Evolutionary conservation across 2,797 vertebrate species (phyloP).

Genomic region (Apogon talboti): DNA sequence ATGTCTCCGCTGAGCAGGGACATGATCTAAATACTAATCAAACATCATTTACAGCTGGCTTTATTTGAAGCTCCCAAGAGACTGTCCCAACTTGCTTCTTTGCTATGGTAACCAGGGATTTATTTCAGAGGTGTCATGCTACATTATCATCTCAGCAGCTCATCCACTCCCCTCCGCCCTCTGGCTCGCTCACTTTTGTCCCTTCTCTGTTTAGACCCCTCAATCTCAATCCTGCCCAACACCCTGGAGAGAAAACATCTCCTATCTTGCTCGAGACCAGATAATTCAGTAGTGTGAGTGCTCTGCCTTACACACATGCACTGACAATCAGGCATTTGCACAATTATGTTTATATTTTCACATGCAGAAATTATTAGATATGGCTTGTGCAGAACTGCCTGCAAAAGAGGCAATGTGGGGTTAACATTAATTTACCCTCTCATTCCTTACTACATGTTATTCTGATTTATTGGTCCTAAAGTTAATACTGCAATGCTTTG

Average conservation of each 20-base stretch:
- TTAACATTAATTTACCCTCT: conserved; percentile 1
- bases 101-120: conserved; percentile 98
- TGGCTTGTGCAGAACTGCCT: too few species aligned
- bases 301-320: conserved; percentile 29
- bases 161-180: conserved; percentile 89
- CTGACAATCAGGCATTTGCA: conserved; percentile 22
- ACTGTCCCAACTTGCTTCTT: conserved; percentile 91
- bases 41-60: conserved; percentile 98
- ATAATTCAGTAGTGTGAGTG: conserved; percentile 59
- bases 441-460: neutral
- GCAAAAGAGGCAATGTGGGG: too few species aligned
- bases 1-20: conserved; percentile 87
- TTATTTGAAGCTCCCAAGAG: conserved; percentile 94
- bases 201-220: conserved; percentile 74
- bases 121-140: conserved; percentile 99
- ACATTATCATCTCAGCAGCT: conserved; percentile 97
- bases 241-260: conserved; percentile 74
- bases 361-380: neutral
- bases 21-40: conserved; percentile 99
- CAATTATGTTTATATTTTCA: conserved; percentile 4
- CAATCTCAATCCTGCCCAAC: conserved; percentile 73
- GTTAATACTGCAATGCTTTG: too few species aligned
- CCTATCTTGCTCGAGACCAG: conserved; percentile 62
- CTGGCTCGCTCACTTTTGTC: conserved; percentile 71
- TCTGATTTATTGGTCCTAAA: too few species aligned